Conservation (phyloP, 2,888 invertebrate species). For the Lasioglossum villosulum region DNA sequence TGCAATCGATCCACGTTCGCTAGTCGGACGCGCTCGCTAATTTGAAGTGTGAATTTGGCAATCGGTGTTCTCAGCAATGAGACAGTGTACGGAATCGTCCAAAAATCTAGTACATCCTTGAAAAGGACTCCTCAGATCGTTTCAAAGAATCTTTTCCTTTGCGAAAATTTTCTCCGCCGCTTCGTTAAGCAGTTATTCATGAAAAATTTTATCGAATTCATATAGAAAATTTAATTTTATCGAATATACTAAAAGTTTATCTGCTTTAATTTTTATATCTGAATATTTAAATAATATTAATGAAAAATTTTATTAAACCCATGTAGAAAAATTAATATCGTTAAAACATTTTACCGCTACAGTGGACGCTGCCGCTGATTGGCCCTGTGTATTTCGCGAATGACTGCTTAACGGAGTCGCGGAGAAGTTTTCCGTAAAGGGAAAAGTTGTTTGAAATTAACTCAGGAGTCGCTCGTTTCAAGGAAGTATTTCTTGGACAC, state of each 20-base stretch:
- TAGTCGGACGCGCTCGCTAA: conserved; percentile 2
- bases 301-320: too few relatives aligned
- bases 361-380: background rate
- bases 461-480: background rate
- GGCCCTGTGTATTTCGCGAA: background rate
- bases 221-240: too few relatives aligned
- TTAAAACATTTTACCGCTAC: too few relatives aligned
- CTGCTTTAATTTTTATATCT: too few relatives aligned
- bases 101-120: background rate
- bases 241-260: too few relatives aligned
- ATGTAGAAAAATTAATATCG: too few relatives aligned
- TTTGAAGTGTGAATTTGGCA: background rate
- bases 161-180: background rate
- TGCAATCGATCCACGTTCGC: conserved; percentile 34
- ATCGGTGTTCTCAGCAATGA: background rate
- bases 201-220: too few relatives aligned
- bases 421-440: background rate
- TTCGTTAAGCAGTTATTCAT: background rate
- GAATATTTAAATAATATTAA: too few relatives aligned
- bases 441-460: background rate
- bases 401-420: background rate
- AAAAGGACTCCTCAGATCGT: background rate
- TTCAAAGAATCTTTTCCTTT: background rate
- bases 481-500: background rate
- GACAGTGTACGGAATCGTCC: background rate